Base-by-base conservation (phyloP, 2,888 invertebrate genomes). In the Esperia sulphurella region DNA sequence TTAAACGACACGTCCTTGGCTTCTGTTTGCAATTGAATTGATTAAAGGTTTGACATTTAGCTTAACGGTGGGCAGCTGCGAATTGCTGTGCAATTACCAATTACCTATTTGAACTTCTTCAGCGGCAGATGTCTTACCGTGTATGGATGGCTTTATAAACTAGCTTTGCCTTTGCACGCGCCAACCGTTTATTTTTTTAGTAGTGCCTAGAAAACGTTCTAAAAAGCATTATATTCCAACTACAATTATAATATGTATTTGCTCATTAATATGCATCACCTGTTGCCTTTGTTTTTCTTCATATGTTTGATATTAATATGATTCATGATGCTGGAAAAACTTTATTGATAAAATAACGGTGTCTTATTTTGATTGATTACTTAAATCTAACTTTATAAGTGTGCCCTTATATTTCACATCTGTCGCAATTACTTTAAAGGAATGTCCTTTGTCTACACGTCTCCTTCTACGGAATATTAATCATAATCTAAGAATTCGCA, bases 11-110 rank as follows among this genome's bases (percentile, higher is more conserved):
- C 58, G 70, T 58, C 79, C 77, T 79, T 74, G 72, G 41, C 52
- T 58, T 58, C 60, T 68, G 35, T 35, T n/a, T 1, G 59, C 72
- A 71, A 66, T 74, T 2, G 71, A 79, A 79, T 81, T 79, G 76
- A 76, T 78, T 74, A 77, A 64, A 63, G 57, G 69, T 71, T 74
- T 88, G 87, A 86, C 87, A 88, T 88, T 88, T 88, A 84, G 71
- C 62, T 64, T 64, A 75, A 78, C 76, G 70, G 67, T 61, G 54
- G 60, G 63, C 68, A 87, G 86, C 86, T 83, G 87, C 87, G 82
- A 66, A 78, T 70, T 68, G 68, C 65, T 61, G 49, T 51, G 72
- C 68, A 80, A 76, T 81, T 73, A 69, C 65, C 71, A 59, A 75
- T 77, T 76, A 67, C 62, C n/a, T n/a, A n/a, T n/a, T 62, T 57